phyloP scores from a whole-genome alignment of 2,888 invertebrate genomes.

The Yponomeuta cagnagella region DNA sequence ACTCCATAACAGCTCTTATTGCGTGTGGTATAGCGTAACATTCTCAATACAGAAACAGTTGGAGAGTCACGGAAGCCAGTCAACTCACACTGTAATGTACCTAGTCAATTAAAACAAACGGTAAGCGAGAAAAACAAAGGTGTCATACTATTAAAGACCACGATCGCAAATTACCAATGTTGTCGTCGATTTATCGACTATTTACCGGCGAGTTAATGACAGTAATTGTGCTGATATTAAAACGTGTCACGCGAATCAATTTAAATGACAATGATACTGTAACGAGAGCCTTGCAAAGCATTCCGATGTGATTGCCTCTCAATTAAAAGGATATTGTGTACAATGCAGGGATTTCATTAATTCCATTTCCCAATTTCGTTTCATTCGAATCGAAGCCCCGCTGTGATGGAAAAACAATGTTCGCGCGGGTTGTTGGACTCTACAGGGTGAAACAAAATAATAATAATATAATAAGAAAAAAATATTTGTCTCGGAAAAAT shows the following conservation, averaged over 20 bases:
- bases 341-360: not conserved
- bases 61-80: not conserved
- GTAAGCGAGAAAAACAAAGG: not conserved
- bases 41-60: not conserved
- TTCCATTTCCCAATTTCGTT: slow-evolving; percentile 10
- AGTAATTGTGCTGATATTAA: slow-evolving; percentile 10
- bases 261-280: slow-evolving; percentile 9
- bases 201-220: slow-evolving; percentile 6
- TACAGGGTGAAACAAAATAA: too few species aligned
- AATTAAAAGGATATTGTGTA: not conserved
- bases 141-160: not conserved
- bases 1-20: too few species aligned
- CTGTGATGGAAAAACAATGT: not conserved
- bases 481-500: too few species aligned
- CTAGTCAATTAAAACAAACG: not conserved
- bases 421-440: too few species aligned
- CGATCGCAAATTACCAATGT: not conserved
- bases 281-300: not conserved
- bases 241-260: slow-evolving; percentile 11
- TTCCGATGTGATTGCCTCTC: slow-evolving; percentile 1
- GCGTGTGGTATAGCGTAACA: too few species aligned
- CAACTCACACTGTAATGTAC: not conserved
- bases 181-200: not conserved
- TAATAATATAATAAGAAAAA: too few species aligned
- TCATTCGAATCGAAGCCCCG: slow-evolving; percentile 7